Percentiles rank a stretch among this genome's conserved stretches.
Conservation (phyloP, 2,113 vertebrate species). For the Prunella himalayana region DNA sequence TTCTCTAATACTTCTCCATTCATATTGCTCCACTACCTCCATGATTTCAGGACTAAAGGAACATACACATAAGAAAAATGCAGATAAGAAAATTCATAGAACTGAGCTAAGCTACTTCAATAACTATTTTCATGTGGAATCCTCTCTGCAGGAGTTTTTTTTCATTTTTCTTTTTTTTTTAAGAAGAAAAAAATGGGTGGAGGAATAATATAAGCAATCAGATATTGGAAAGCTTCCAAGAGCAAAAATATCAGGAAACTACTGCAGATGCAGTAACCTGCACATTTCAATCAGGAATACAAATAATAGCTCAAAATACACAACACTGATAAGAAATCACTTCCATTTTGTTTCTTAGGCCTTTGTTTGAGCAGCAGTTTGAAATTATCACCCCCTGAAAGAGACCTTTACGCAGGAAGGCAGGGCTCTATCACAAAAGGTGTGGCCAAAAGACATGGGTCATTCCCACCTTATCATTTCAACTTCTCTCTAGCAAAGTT, state of each 20-base stretch:
- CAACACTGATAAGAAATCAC: neutral
- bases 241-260: neutral
- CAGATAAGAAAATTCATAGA: neutral
- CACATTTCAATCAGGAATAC: neutral
- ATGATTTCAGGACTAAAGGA: neutral
- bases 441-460: neutral
- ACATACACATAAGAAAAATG: neutral
- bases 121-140: neutral
- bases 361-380: neutral
- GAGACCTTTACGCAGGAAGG: neutral
- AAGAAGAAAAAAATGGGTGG: neutral
- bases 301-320: neutral
- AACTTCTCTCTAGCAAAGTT: neutral
- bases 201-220: neutral
- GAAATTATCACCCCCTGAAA: neutral
- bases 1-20: neutral
- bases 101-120: neutral
- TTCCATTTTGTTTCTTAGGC: neutral
- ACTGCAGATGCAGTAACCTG: neutral
- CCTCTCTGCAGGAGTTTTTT: neutral
- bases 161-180: accelerated
- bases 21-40: neutral
- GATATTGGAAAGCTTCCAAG: slow-evolving; percentile 16
- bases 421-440: neutral
- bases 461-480: neutral